Evolutionary conservation across 2,797 vertebrate species (phyloP), one percentile per base, ranked within the genome.

Genomic region (Telmatherina bonti): DNA sequence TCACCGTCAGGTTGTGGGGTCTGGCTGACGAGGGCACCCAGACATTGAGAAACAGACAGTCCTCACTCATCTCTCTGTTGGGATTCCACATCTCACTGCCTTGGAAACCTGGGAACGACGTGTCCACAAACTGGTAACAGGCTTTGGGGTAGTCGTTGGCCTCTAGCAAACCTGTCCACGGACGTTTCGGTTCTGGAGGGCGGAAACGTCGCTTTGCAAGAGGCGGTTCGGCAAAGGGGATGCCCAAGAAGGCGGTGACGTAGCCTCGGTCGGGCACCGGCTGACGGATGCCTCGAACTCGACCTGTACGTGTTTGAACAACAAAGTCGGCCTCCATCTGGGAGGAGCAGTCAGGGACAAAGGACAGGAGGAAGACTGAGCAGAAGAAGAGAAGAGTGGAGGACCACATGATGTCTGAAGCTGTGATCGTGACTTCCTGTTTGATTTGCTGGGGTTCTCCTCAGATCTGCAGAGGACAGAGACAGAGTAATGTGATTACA

Each of bases 71-170:
- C 24, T 94, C 93, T 53, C 85, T 92, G 89, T 98, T 98, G 58
- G 97, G 97, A 80, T 98, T 98, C 97, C 97, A 98, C 97, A 98
- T 98, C 88, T 98, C 97, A 0, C 35, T 94, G 62, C 96, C 97
- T 0, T 90, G 92, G 78, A 98, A 98, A 0, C 96, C 97, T 0
- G 97, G 97, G 83, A 86, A 96, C 0, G 91, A 84, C 2, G 87
- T 96, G 89, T 98, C 97, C 68, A 97, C 95, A 0, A 75, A 92
- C 76, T 98, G 97, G 90, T 85, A 96, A 85, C 97, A 98, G 73
- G 95, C 95, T 2, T 93, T 95, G 10, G 93, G 93, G 83, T 96
- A 96, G 41, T 85, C 35, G 0, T 63, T 88, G 36, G 95, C 96
- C 0, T 96, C 94, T 1, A 93, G 86, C 8, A 96, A 70, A 3